phyloP scores from a whole-genome alignment of 2,888 invertebrate species.

The Pinctada fucata region DNA sequence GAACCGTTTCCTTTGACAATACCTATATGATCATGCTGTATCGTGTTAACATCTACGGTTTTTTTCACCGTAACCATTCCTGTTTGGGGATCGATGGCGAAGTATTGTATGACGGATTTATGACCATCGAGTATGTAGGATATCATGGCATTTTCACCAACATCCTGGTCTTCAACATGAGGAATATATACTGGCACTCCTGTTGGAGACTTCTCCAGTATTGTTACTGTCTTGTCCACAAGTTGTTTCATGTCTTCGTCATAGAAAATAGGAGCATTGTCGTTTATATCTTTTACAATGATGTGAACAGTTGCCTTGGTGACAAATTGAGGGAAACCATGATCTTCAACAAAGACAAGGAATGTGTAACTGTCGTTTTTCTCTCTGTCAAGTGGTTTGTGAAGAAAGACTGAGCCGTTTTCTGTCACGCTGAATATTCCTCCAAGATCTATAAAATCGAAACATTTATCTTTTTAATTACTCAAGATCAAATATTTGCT shows the following conservation, averaged over 20 bases:
- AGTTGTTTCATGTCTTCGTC: conserved; percentile 27
- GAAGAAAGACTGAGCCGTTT: conserved; percentile 19
- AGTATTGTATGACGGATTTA: conserved; percentile 6
- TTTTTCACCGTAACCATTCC: conserved; percentile 38
- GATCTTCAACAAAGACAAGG: conserved; percentile 45
- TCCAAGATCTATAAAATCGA: neutral
- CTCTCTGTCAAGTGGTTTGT: conserved; percentile 42
- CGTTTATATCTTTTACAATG: conserved; percentile 35
- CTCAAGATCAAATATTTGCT: too few species aligned
- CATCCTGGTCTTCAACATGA: conserved; percentile 41
- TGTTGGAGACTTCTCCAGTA: conserved; percentile 49
- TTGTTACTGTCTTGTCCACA: conserved; percentile 28
- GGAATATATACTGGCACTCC: conserved; percentile 44
- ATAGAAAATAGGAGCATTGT: conserved; percentile 45
- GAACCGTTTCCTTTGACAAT: conserved; percentile 20
- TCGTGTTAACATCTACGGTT: conserved; percentile 36
- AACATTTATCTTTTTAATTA: too few species aligned
- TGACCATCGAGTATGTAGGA: conserved; percentile 15
- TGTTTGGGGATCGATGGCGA: conserved; percentile 28
- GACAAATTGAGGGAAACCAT: conserved; percentile 37
- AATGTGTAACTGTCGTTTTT: conserved; percentile 38
- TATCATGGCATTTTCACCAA: conserved; percentile 34
- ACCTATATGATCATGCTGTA: conserved; percentile 10
- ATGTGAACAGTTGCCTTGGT: conserved; percentile 36
- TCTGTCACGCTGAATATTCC: conserved; percentile 9